Conservation (phyloP, 2,888 invertebrate species). For the Keiferia lycopersicella region DNA sequence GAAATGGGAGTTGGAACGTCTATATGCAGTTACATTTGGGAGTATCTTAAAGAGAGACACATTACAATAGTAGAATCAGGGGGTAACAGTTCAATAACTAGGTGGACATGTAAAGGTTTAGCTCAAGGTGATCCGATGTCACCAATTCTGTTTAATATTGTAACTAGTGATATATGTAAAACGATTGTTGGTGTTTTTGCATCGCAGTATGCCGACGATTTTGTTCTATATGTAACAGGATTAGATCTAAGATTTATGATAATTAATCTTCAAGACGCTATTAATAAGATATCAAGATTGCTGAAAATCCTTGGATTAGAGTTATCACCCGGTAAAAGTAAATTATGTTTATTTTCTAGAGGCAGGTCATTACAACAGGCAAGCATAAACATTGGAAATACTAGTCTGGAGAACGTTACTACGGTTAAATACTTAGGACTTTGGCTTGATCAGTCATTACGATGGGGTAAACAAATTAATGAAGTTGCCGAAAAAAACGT, state of each 20-base stretch:
- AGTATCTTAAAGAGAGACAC: slow-evolving; percentile 22
- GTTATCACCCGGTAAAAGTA: slow-evolving; percentile 24
- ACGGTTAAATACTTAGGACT: slow-evolving; percentile 30
- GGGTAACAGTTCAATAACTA: background rate
- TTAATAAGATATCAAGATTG: background rate
- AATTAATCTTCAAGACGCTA: background rate
- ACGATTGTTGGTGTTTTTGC: slow-evolving; percentile 16
- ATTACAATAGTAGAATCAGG: slow-evolving; percentile 13
- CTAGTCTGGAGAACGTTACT: slow-evolving; percentile 9
- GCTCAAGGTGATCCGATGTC: slow-evolving; percentile 34
- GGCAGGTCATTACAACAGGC: slow-evolving; percentile 3
- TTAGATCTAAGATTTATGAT: slow-evolving; percentile 9
- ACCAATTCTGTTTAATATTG: slow-evolving; percentile 34
- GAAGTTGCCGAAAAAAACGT: slow-evolving; percentile 26
- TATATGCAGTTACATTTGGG: slow-evolving; percentile 28
- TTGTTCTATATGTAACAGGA: slow-evolving; percentile 19
- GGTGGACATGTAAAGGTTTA: slow-evolving; percentile 29
- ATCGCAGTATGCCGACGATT: slow-evolving; percentile 33
- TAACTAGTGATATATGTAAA: slow-evolving; percentile 25
- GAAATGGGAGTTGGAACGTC: slow-evolving; percentile 21
- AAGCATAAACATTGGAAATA: slow-evolving; percentile 22
- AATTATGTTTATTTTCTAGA: slow-evolving; percentile 29
- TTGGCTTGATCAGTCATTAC: slow-evolving; percentile 28
- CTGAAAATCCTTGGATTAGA: slow-evolving; percentile 24
- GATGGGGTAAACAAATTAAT: slow-evolving; percentile 29